phyloP scores from a whole-genome alignment of 2,888 invertebrate species.

The Polylopha cassiicola region DNA sequence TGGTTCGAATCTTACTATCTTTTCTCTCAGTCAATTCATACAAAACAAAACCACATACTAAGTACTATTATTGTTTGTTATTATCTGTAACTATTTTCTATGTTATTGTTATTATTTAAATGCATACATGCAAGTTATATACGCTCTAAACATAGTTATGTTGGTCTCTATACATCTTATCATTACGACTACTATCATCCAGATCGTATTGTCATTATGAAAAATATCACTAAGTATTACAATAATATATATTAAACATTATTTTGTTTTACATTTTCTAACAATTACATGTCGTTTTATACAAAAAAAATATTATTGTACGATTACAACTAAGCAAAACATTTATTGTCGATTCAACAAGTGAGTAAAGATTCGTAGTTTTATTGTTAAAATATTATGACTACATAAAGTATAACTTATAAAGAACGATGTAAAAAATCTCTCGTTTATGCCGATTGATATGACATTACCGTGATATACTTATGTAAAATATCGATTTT shows the following conservation, averaged over 20 bases:
- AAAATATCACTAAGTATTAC: constrained; percentile 23
- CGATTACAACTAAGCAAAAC: constrained; percentile 4
- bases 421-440: constrained; percentile 23
- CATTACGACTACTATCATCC: constrained; percentile 49
- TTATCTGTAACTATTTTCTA: constrained; percentile 14
- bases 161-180: constrained; percentile 53
- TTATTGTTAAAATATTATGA: constrained; percentile 10
- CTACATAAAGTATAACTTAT: constrained; percentile 24
- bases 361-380: constrained; percentile 7
- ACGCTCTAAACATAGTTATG: constrained; percentile 29
- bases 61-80: too few relatives aligned
- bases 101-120: constrained; percentile 12
- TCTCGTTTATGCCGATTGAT: constrained; percentile 39
- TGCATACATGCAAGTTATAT: constrained; percentile 26
- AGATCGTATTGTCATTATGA: constrained; percentile 46
- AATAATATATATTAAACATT: constrained; percentile 8
- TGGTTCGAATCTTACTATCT: too few relatives aligned
- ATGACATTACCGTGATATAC: constrained; percentile 39
- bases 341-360: constrained; percentile 7
- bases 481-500: constrained; percentile 14
- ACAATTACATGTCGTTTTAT: too few relatives aligned
- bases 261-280: too few relatives aligned
- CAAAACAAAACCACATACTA: too few relatives aligned
- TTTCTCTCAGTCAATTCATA: too few relatives aligned
- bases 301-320: constrained; percentile 7